phyloP scores from a whole-genome alignment of 2,888 invertebrate genomes.

The Autographa pulchrina region DNA sequence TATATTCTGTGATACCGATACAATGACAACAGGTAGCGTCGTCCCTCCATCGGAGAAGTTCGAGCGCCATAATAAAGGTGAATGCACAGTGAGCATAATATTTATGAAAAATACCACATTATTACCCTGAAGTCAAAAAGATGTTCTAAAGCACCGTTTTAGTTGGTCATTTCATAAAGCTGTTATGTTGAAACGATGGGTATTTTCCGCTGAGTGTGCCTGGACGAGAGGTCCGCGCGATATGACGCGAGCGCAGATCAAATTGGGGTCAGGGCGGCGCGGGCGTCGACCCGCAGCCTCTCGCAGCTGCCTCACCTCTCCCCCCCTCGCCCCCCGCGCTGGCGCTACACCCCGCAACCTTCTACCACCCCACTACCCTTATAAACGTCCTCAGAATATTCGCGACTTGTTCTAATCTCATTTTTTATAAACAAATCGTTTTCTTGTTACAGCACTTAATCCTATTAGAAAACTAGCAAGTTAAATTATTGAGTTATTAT shows the following conservation, averaged over 20 bases:
- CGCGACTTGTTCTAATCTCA: slow-evolving; percentile 17
- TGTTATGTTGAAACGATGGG: slow-evolving; percentile 77
- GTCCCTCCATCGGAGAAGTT: background rate
- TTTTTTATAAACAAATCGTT: background rate
- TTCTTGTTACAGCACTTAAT: background rate
- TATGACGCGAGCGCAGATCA: slow-evolving; percentile 87
- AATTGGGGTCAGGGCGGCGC: slow-evolving; percentile 89
- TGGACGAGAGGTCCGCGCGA: slow-evolving; percentile 87
- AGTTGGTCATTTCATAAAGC: slow-evolving; percentile 58
- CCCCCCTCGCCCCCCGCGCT: slow-evolving; percentile 38
- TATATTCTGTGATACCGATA: background rate
- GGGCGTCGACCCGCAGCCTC: slow-evolving; percentile 87
- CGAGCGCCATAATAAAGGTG: background rate
- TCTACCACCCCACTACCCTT: slow-evolving; percentile 56
- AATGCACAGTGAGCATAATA: background rate
- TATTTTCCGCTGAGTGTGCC: slow-evolving; percentile 86
- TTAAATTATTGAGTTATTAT: background rate
- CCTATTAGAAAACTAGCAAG: background rate
- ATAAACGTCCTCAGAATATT: slow-evolving; percentile 50
- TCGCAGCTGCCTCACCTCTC: slow-evolving; percentile 75
- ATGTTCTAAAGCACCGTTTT: slow-evolving; percentile 50
- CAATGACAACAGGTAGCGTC: background rate
- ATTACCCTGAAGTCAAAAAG: slow-evolving; percentile 25
- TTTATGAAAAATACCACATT: background rate
- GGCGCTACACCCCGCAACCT: slow-evolving; percentile 56